Percentiles rank a stretch among this genome's conserved stretches.
Evolutionary conservation across 2,113 vertebrate species (phyloP).

Genomic region (Thermophis baileyi): DNA sequence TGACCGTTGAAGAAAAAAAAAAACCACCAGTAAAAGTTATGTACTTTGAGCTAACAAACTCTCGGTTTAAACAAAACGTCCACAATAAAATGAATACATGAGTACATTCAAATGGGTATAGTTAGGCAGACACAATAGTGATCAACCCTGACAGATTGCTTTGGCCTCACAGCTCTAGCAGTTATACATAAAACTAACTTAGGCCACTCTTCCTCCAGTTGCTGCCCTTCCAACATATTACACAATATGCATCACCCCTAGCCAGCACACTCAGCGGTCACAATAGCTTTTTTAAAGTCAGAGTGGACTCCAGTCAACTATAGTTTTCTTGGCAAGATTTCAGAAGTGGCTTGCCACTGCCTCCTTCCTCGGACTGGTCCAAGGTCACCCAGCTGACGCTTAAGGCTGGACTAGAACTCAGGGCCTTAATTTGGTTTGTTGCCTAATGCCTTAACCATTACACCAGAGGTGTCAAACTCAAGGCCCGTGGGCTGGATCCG

Average conservation of each 20-base stretch:
- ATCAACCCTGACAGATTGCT: neutral
- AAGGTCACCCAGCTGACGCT: neutral
- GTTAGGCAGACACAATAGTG: neutral
- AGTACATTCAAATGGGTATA: neutral
- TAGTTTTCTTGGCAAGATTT: neutral
- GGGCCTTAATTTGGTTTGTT: neutral
- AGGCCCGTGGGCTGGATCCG: too few relatives aligned
- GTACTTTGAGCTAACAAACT: neutral
- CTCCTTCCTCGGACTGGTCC: neutral
- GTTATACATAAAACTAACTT: neutral
- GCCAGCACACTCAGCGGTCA: neutral
- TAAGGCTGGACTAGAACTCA: neutral
- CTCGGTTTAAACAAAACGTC: neutral
- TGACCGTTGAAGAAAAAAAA: fast-evolving
- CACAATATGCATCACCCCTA: neutral
- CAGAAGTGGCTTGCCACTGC: neutral
- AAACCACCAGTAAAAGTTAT: neutral
- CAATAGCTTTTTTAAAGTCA: neutral
- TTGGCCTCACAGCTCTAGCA: too few relatives aligned
- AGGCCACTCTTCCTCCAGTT: neutral
- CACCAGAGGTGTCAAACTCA: neutral
- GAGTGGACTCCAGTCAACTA: neutral
- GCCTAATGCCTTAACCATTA: neutral
- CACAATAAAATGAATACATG: neutral
- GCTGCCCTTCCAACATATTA: neutral